Evolutionary conservation across 2,888 invertebrate species (phyloP).

Genomic region (Zygothrica quintamaculata): DNA sequence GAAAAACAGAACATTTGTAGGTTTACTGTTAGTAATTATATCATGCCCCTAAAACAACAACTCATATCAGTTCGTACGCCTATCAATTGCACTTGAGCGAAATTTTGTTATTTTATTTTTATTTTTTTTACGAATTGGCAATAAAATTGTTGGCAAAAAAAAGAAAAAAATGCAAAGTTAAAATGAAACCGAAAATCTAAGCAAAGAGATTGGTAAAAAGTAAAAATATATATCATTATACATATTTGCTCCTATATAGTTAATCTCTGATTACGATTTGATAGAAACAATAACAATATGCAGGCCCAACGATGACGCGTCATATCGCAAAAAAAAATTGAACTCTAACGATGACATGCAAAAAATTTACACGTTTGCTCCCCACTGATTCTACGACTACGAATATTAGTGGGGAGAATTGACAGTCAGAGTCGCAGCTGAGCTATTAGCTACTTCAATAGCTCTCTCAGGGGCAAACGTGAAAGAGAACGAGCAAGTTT

Average conservation of each 20-base stretch:
- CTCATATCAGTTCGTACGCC: constrained; percentile 26
- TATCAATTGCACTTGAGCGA: constrained; percentile 23
- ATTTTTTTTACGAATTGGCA: constrained; percentile 14
- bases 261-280: constrained; percentile 66
- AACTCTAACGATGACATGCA: constrained; percentile 75
- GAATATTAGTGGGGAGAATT: constrained; percentile 10
- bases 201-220: constrained; percentile 1
- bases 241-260: constrained; percentile 16
- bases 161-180: constrained; percentile 26
- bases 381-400: constrained; percentile 41
- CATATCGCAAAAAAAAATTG: constrained; percentile 53
- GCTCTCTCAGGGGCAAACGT: constrained; percentile 1
- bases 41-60: constrained; percentile 2
- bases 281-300: constrained; percentile 38
- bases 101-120: too few species aligned
- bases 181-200: constrained; percentile 45
- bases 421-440: constrained; percentile 19
- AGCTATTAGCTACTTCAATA: constrained; percentile 2
- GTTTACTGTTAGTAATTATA: too few species aligned
- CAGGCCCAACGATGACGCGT: constrained; percentile 61
- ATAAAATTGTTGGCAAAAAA: constrained; percentile 46
- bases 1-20: background rate
- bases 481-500: constrained; percentile 9
- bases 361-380: constrained; percentile 27
- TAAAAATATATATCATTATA: too few species aligned